These are phyloP conservation scores for Enteromius viviparus DNA, from an alignment of 2,797 vertebrate genomes.

Conservation along the genomic window DNA sequence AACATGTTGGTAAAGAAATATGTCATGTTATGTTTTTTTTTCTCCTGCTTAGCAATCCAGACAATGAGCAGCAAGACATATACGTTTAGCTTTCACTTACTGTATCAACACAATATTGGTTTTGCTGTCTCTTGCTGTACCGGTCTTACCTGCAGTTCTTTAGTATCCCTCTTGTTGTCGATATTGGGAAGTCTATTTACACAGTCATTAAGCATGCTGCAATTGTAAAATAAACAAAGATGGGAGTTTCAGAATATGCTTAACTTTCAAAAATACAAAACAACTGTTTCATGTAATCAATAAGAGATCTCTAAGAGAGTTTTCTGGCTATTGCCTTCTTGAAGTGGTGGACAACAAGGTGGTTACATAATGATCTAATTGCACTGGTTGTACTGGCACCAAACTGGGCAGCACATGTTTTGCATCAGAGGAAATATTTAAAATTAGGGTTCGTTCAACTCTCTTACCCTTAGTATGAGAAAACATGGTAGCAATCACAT, in stretches of 20 bases:
- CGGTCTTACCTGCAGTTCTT: slow-evolving; percentile 88
- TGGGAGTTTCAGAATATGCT: background rate
- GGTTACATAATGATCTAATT: background rate
- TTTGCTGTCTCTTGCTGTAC: slow-evolving; percentile 1
- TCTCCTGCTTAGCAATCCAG: background rate
- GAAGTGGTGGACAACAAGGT: background rate
- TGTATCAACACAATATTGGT: background rate
- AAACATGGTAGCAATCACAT: background rate
- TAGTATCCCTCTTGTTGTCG: slow-evolving; percentile 93
- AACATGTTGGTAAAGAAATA: background rate
- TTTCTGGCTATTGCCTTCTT: background rate
- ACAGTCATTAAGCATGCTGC: slow-evolving; percentile 93
- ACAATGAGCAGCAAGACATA: background rate
- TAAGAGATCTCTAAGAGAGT: background rate
- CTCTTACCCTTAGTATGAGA: background rate
- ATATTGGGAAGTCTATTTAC: slow-evolving; percentile 89
- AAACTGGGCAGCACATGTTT: background rate
- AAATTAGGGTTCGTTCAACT: background rate
- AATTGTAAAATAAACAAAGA: slow-evolving; percentile 24
- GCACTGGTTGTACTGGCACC: background rate
- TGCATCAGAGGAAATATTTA: background rate
- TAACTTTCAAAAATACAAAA: background rate
- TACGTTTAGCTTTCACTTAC: background rate
- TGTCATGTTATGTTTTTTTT: background rate
- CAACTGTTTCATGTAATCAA: background rate